phyloP scores from a whole-genome alignment of 2,797 vertebrate species.

The Pyrocephalus nanus region DNA sequence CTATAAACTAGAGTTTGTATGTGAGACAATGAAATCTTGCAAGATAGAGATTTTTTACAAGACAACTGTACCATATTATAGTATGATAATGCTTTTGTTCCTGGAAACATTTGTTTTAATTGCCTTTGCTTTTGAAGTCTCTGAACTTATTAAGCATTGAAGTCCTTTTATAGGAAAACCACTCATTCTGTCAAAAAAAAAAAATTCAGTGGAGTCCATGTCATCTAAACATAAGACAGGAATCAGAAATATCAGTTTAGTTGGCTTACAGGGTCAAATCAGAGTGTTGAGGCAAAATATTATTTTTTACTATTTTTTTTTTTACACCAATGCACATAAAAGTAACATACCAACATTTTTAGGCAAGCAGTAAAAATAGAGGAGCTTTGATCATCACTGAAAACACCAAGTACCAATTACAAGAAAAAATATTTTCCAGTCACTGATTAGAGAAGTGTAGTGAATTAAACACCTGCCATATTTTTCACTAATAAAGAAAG shows the following conservation, averaged over 20 bases:
- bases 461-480: conserved; percentile 21
- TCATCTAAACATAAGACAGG: not conserved
- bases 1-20: not conserved
- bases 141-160: not conserved
- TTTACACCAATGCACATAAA: not conserved
- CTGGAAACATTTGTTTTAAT: not conserved
- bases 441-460: not conserved
- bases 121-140: not conserved
- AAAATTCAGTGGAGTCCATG: not conserved
- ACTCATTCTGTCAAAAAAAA: not conserved
- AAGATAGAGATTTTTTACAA: not conserved
- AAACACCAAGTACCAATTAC: not conserved
- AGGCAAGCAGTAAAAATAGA: not conserved
- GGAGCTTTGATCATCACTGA: not conserved
- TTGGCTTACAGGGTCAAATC: not conserved
- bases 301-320: not conserved
- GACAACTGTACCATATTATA: not conserved
- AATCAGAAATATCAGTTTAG: not conserved
- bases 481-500: conserved; percentile 19
- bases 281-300: not conserved
- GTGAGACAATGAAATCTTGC: not conserved
- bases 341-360: not conserved
- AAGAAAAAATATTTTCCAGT: not conserved
- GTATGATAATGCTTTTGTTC: not conserved
- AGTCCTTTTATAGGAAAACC: not conserved